Conservation (phyloP, 2,888 invertebrate genomes). For the Dryobota labecula region DNA sequence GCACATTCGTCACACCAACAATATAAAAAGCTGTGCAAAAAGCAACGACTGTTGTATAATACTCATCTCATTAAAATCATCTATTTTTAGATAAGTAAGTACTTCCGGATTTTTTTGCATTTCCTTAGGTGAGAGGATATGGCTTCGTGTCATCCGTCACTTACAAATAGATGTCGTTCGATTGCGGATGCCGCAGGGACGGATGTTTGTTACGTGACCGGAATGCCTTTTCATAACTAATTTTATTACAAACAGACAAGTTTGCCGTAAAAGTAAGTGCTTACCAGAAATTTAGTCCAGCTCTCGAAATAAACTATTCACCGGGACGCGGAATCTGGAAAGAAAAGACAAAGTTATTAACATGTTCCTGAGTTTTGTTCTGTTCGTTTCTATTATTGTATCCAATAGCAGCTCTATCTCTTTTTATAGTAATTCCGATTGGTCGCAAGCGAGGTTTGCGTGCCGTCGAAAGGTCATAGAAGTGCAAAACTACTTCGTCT, state of each 20-base stretch:
- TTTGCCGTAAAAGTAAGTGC: slow-evolving; percentile 59
- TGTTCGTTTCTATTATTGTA: slow-evolving; percentile 32
- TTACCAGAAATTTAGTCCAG: slow-evolving; percentile 74
- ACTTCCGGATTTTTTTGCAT: slow-evolving; percentile 60
- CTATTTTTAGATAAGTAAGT: slow-evolving; percentile 30
- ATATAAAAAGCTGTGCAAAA: slow-evolving; percentile 59
- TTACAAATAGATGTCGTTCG: slow-evolving; percentile 57
- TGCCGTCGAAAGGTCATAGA: slow-evolving; percentile 69
- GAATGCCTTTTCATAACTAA: slow-evolving; percentile 63
- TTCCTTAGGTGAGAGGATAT: slow-evolving; percentile 56
- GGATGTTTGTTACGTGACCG: slow-evolving; percentile 73
- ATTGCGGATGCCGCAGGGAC: slow-evolving; percentile 66
- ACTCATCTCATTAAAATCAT: slow-evolving; percentile 57
- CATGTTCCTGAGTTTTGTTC: slow-evolving; percentile 23
- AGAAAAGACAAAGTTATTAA: slow-evolving; percentile 47
- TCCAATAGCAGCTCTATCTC: slow-evolving; percentile 27
- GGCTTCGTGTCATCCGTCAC: slow-evolving; percentile 41
- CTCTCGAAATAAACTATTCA: slow-evolving; percentile 68
- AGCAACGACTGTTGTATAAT: slow-evolving; percentile 60
- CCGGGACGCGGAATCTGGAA: slow-evolving; percentile 73
- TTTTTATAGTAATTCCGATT: slow-evolving; percentile 54
- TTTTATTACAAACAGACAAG: slow-evolving; percentile 54
- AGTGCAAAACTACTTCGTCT: slow-evolving; percentile 59
- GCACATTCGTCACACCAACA: slow-evolving; percentile 72
- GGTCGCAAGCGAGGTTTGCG: slow-evolving; percentile 49